Base-by-base conservation (phyloP, 1,140 invertebrate species). In the Bombus turneri region DNA sequence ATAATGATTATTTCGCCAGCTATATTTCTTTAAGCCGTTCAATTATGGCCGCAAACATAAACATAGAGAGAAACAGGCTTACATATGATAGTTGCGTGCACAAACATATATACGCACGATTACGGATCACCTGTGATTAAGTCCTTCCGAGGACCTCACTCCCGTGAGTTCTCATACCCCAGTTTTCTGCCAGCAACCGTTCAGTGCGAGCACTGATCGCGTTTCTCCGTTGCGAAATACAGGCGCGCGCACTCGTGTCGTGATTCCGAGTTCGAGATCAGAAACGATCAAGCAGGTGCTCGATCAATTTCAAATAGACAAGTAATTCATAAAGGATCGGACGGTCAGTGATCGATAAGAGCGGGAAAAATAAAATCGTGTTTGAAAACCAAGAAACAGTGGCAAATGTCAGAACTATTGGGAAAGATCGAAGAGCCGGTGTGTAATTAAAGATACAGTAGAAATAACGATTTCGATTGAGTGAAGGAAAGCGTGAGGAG, bases 121-220 rank as follows among this genome's bases (percentile, higher is more conserved):
- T 76, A 73, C 69, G 84, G 77, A 71, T 79, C 74, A 89, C 81
- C 85, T 89, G 90, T 47, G 86, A 91, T 87, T 85, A 85, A 89
- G 75, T 86, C 73, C 85, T 83, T 84, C 74, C 77, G 77, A 85
- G 90, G 87, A 87, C 88, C 86, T 93, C 90, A 91, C 85, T 87
- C 79, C 86, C 68, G 64, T 53, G 90, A 88, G 86, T 82, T 91
- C 88, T 85, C 91, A 83, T 92, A 91, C 91, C 90, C 92, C 90
- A 93, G 92, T 93, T 93, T 93, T 91, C 90, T 92, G 82, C 88
- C 86, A 85, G 88, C 90, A 92, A 91, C 91, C 91, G 89, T 89
- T 47, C 78, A 25, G 78, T 62, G 59, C 84, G 79, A 82, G 81
- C 89, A 85, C 87, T 84, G 87, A 90, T 88, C 91, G 87, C 84